Evolutionary conservation across 2,113 vertebrate genomes (phyloP).

Genomic region (Aviceda subcristata): DNA sequence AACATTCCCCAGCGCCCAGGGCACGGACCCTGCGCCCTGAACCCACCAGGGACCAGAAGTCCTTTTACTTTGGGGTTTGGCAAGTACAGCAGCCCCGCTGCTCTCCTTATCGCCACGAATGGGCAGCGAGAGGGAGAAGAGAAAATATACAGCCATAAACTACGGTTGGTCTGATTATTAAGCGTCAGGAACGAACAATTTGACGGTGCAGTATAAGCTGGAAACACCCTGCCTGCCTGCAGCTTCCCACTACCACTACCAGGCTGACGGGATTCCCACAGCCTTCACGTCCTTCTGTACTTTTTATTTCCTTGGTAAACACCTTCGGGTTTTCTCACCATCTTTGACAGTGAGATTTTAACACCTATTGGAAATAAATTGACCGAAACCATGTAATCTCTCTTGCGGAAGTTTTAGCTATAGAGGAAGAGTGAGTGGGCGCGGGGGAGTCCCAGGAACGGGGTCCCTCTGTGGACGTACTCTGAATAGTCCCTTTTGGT

Average conservation of each 20-base stretch:
- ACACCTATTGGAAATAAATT: neutral
- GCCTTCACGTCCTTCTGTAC: neutral
- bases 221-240: neutral
- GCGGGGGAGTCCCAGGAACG: neutral
- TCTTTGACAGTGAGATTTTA: neutral
- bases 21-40: accelerated
- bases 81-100: neutral
- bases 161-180: neutral
- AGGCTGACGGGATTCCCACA: neutral
- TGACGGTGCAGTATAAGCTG: neutral
- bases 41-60: neutral
- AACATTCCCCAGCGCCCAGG: neutral
- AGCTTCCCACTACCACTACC: neutral
- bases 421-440: neutral
- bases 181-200: neutral
- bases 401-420: neutral
- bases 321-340: neutral
- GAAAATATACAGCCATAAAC: neutral
- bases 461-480: neutral
- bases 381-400: neutral
- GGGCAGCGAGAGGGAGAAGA: neutral
- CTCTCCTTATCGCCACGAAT: neutral
- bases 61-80: neutral
- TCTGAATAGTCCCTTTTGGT: neutral
- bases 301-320: neutral